These are phyloP conservation scores for Amazona finschi DNA, from an alignment of 2,797 vertebrate genomes.

Conservation along the genomic window DNA sequence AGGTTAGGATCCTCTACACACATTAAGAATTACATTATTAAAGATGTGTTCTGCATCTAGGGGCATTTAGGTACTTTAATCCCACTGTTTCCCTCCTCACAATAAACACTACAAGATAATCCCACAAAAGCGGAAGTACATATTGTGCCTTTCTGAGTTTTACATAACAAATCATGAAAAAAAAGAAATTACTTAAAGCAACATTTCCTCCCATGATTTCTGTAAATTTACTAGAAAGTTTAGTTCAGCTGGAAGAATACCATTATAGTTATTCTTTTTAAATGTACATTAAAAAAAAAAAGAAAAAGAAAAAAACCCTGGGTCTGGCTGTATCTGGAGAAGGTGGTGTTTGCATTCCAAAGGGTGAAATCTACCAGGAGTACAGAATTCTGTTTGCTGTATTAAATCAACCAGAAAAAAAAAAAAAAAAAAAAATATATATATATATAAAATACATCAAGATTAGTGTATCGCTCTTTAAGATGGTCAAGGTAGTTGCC, in stretches of 20 bases:
- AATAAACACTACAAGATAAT: neutral
- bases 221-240: neutral
- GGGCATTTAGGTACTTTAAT: neutral
- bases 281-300: neutral
- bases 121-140: neutral
- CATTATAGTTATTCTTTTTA: neutral
- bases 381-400: neutral
- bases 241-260: neutral
- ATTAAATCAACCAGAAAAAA: neutral
- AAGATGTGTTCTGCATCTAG: neutral
- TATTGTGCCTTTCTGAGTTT: neutral
- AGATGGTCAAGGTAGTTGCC: neutral
- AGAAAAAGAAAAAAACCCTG: neutral
- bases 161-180: neutral
- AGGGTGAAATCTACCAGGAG: neutral
- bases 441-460: neutral
- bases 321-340: neutral
- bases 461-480: neutral
- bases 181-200: neutral
- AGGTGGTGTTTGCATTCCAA: neutral
- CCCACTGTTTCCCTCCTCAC: neutral
- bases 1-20: neutral
- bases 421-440: neutral
- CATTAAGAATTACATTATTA: neutral
- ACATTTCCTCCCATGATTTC: neutral